Base-by-base conservation (phyloP, 2,888 invertebrate species). In the Oegoconia quadripuncta region DNA sequence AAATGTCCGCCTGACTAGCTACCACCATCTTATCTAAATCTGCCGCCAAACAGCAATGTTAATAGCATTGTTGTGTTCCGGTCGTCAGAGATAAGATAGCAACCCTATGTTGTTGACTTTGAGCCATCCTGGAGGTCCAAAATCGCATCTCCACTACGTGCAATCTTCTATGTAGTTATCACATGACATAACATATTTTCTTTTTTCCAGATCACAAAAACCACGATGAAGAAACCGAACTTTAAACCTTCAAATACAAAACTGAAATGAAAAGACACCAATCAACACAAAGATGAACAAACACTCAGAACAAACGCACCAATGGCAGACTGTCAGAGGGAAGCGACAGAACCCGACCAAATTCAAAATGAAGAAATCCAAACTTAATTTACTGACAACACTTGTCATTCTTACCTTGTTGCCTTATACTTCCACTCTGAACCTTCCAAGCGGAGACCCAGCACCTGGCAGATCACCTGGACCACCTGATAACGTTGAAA, bases 391-490 rank as follows among this genome's bases (percentile, higher is more conserved):
- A 18, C 46, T 78, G 12, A 55, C 69, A 39, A 61, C 67, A 13
- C 51, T 79, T 35, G 56, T 75, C 42, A 75, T 83, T 34, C 50
- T 86, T 41, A 69, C 75, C 36, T 64, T 65, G 42, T 59, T 87
- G 67, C 87, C 87, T 68, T 82, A 80, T 61, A 79, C 74, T 46
- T 81, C 79, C 3, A 64, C 77, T 0, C 50, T 84, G 33, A 80
- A 67, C 41, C 55, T 84, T 29, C 88, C 89, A 11, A 89, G 83
- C 52, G 91, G 90, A 37, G 92, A 92, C 64, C 91, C 91, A 9
- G 91, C 91, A 1, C 92, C 91, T 1, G 91, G 91, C 5, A 79
- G 92, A 25, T 91, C 91, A 1, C 91, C 91, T 9, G 91, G 91
- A 26, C 91, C 91, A 52, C 91, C 91, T 52, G 37, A 47, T 17